Conservation (phyloP, 2,113 vertebrate species). For the Tychaedon coryphoeus region DNA sequence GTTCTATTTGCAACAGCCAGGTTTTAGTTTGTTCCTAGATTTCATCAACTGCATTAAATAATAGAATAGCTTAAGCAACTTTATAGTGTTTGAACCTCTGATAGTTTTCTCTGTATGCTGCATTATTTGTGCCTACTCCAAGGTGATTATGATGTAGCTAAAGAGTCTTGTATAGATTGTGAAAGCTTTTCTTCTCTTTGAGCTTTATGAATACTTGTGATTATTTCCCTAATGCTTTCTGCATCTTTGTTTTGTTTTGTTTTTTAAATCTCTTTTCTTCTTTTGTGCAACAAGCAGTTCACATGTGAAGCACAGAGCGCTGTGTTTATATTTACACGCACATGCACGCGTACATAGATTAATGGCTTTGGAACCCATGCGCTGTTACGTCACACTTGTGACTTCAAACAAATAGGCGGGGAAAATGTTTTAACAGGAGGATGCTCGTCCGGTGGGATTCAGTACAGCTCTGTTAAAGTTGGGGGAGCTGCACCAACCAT, state of each 20-base stretch:
- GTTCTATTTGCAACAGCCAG: constrained; percentile 19
- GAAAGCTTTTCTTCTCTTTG: constrained; percentile 31
- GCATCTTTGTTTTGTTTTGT: neutral
- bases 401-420: neutral
- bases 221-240: constrained; percentile 51
- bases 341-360: neutral
- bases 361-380: constrained; percentile 10
- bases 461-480: neutral
- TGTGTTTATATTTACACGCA: neutral
- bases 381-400: neutral
- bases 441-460: neutral
- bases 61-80: constrained; percentile 27
- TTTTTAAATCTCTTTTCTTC: constrained; percentile 1
- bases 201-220: constrained; percentile 25
- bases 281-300: constrained; percentile 35
- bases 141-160: constrained; percentile 19
- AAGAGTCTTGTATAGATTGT: constrained; percentile 28
- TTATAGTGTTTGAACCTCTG: constrained; percentile 42
- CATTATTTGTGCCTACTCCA: constrained; percentile 35
- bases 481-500: neutral
- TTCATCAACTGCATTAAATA: neutral
- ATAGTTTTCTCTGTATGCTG: constrained; percentile 16
- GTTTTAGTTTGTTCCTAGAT: constrained; percentile 44
- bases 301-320: constrained; percentile 34
- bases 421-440: neutral